Conservation (phyloP, 2,113 vertebrate species). For the Herpailurus yagouaroundi region DNA sequence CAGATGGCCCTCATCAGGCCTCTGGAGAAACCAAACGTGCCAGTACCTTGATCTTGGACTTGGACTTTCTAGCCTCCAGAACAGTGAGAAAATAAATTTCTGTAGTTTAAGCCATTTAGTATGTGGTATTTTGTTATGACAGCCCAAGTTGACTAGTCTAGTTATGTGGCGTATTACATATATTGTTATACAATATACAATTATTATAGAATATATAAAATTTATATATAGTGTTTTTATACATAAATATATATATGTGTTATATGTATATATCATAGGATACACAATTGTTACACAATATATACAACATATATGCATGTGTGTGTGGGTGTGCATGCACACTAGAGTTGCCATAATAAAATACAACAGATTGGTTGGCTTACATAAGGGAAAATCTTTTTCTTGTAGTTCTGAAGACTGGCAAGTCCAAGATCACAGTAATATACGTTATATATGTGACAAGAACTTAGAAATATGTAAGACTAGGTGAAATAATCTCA, state of each 20-base stretch:
- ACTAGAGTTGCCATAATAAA: not conserved
- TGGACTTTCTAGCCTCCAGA: not conserved
- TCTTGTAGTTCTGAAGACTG: not conserved
- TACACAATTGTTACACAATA: not conserved
- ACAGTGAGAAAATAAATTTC: not conserved
- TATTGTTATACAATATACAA: not conserved
- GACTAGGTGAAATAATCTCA: not conserved
- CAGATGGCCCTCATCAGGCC: not conserved
- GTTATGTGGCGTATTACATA: not conserved
- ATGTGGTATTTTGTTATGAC: not conserved
- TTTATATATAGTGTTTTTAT: not conserved
- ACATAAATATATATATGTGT: not conserved
- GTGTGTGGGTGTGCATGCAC: not conserved
- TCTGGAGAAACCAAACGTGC: not conserved
- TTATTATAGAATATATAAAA: not conserved
- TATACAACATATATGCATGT: not conserved
- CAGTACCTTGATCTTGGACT: not conserved
- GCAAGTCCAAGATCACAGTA: not conserved
- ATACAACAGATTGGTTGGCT: not conserved
- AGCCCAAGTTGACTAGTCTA: not conserved
- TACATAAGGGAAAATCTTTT: not conserved
- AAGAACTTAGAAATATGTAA: not conserved
- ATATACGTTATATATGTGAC: not conserved
- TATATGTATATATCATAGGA: not conserved
- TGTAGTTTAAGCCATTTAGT: not conserved